These are phyloP conservation scores for Triops cancriformis DNA, from an alignment of 1,140 invertebrate species.

Conservation along the genomic window DNA sequence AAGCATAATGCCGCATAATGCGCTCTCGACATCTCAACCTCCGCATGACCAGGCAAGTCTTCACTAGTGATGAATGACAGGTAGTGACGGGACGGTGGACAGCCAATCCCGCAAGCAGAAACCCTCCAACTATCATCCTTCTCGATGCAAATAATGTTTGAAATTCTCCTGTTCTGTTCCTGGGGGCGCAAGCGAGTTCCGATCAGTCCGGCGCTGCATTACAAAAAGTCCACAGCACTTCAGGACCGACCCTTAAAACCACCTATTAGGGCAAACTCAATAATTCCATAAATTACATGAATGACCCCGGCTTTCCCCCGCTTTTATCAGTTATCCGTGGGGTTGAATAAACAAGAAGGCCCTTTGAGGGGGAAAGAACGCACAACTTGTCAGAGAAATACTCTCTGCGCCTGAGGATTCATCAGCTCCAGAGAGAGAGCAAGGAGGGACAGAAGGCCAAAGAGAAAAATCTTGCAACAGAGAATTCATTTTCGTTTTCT, in stretches of 20 bases:
- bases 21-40: too few relatives aligned
- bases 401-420: background rate
- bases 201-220: background rate
- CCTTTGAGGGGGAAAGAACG: background rate
- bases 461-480: too few relatives aligned
- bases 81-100: too few relatives aligned
- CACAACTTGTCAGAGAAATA: background rate
- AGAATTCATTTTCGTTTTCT: too few relatives aligned
- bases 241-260: background rate
- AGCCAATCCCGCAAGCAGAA: too few relatives aligned
- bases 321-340: background rate
- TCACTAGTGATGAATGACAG: too few relatives aligned
- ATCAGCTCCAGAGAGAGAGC: background rate
- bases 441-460: background rate
- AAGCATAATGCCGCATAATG: too few relatives aligned
- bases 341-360: background rate
- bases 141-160: too few relatives aligned
- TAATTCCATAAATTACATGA: background rate
- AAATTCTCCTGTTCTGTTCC: too few relatives aligned
- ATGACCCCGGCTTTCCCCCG: background rate
- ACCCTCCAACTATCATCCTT: too few relatives aligned
- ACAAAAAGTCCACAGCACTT: background rate
- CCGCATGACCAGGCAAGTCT: too few relatives aligned
- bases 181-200: background rate
- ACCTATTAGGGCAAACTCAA: background rate